These are phyloP conservation scores for Pithys albifrons DNA, from an alignment of 2,113 vertebrate genomes.

Conservation along the genomic window DNA sequence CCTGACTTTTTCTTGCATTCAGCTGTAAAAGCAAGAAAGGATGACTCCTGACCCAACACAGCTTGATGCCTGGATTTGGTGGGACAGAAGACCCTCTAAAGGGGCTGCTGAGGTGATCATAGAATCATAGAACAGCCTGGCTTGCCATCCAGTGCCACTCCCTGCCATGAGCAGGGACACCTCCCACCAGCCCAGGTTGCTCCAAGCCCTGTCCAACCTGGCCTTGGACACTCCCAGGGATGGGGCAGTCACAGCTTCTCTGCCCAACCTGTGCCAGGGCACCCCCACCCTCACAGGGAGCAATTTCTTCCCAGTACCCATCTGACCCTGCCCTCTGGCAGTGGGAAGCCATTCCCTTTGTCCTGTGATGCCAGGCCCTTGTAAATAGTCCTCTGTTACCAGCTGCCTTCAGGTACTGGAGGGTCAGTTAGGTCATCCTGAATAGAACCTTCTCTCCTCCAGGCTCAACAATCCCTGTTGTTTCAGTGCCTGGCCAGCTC, in stretches of 20 bases:
- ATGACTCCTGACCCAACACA: neutral
- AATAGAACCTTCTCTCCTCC: neutral
- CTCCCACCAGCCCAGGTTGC: neutral
- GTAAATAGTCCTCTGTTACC: neutral
- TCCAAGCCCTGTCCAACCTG: neutral
- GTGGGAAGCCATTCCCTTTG: neutral
- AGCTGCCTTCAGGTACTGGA: neutral
- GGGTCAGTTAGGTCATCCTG: neutral
- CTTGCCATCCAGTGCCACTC: rapidly evolving
- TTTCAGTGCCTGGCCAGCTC: neutral
- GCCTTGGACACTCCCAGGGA: neutral
- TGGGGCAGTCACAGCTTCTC: neutral
- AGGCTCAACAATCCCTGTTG: neutral
- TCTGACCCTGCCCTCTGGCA: neutral
- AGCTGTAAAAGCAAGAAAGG: neutral
- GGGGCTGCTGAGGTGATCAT: neutral
- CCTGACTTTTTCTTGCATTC: neutral
- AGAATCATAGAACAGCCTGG: neutral
- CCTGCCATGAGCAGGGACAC: neutral
- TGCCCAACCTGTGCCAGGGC: too few relatives aligned
- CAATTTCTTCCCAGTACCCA: neutral
- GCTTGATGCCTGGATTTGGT: neutral
- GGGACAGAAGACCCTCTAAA: neutral
- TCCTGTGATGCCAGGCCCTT: neutral
- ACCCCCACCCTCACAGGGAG: neutral